Base-by-base conservation (phyloP, 2,113 vertebrate species). In the Chloebia gouldiae region DNA sequence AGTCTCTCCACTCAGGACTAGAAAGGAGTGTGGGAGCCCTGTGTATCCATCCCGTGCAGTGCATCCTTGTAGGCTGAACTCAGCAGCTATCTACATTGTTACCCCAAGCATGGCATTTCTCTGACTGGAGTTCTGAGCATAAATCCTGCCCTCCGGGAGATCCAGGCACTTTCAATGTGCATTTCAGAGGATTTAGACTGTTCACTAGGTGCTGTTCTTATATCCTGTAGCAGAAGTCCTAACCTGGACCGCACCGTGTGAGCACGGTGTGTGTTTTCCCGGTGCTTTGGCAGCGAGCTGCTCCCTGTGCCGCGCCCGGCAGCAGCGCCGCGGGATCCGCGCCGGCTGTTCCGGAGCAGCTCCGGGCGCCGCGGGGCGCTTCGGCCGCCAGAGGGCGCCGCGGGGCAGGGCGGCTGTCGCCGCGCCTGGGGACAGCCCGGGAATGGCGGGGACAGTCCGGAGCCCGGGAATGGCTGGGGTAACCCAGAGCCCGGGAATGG, bases 241-340 rank as follows among this genome's bases (percentile, higher is more conserved):
- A 6, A 18, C 0, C 5, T 3, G 18, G 44, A 8, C 37, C 6
- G 7, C 16, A 2, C 30, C 1, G 0, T 11, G 66, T 5, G 13
- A 37, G 57, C 53, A 5, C 11, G 1, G 9, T 4, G 3, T 1
- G n/a, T 27, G 35, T 37, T 64, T 49, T 17, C 71, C 35, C 51
- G 5, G 7, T 1, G 0, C 7, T 28, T n/a, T 30, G 35, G 37
- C 44, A 39, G 49, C 19, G 11, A 6, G 19, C 49, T 23, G n/a
- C 40, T 13, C 5, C 15, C 10, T 3, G 27, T 2, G 15, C 15
- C 3, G 33, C 5, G n/a, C 39, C 56, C 40, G 20, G 15, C 54
- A 4, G 35, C 30, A 10, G 16, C 7, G 25, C 59, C 1, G 60
- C 1, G n/a, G 15, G 21, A 9, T 56, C 50, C 22, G 5, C 11